Conservation (phyloP, 2,888 invertebrate species). For the Bhutanitis thaidina region DNA sequence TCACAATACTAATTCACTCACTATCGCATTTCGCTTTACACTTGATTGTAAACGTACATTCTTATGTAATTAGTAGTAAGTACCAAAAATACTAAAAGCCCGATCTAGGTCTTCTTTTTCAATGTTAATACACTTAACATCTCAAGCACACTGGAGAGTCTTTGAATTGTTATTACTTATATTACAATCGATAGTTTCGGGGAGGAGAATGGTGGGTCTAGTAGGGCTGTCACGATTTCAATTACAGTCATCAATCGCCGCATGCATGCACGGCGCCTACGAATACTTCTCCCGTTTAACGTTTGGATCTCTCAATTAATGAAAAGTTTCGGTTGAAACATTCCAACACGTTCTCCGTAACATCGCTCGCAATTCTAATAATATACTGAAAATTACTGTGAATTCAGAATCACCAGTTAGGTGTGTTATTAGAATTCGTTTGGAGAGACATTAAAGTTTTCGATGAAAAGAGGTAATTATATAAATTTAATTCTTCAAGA, state of each 20-base stretch:
- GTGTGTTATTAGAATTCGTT: not conserved
- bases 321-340: slow-evolving; percentile 11
- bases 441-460: too few relatives aligned
- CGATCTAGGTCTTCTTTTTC: too few relatives aligned
- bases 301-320: slow-evolving; percentile 21
- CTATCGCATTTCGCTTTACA: too few relatives aligned
- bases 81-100: too few relatives aligned
- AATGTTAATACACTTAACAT: too few relatives aligned
- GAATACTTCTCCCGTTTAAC: slow-evolving; percentile 19
- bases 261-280: slow-evolving; percentile 20
- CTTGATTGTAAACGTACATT: too few relatives aligned
- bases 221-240: not conserved
- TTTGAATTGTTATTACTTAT: not conserved
- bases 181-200: not conserved
- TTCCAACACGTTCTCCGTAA: not conserved
- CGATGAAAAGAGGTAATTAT: too few relatives aligned
- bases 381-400: not conserved
- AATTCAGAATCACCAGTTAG: not conserved
- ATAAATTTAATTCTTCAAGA: too few relatives aligned
- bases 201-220: not conserved
- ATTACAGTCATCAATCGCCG: slow-evolving; percentile 22
- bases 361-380: not conserved
- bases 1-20: too few relatives aligned
- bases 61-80: too few relatives aligned
- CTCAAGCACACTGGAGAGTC: too few relatives aligned